A percentile compares a stretch with the other conserved stretches of the same genome.
These are phyloP conservation scores for Formicarius rufipectus DNA, from an alignment of 2,113 vertebrate species.

Conservation along the genomic window DNA sequence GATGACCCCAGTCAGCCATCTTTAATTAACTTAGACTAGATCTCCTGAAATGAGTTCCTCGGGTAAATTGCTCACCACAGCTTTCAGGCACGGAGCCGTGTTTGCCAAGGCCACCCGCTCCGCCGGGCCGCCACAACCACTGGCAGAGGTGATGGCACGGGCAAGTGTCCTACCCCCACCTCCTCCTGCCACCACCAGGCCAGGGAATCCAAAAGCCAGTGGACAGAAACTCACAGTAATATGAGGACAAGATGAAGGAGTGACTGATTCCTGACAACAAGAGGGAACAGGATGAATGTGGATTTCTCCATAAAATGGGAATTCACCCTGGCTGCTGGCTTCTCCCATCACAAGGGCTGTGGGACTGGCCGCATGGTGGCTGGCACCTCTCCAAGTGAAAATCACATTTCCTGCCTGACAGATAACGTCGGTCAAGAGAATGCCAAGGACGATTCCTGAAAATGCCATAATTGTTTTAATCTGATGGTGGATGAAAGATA, in stretches of 20 bases:
- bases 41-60: constrained; percentile 76
- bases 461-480: constrained; percentile 73
- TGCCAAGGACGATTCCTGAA: constrained; percentile 67
- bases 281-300: fast-evolving
- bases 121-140: neutral
- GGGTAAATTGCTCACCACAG: constrained; percentile 73
- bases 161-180: neutral
- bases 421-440: constrained; percentile 68
- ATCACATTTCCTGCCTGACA: constrained; percentile 70
- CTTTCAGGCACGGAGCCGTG: constrained; percentile 71
- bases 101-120: constrained; percentile 42
- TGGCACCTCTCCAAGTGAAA: constrained; percentile 56
- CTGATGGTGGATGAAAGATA: constrained; percentile 70
- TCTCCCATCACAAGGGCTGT: neutral
- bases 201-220: fast-evolving
- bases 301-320: neutral
- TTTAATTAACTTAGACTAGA: constrained; percentile 82
- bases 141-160: neutral
- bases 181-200: neutral
- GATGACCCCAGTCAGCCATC: constrained; percentile 80
- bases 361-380: neutral
- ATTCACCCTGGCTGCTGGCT: neutral
- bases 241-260: neutral
- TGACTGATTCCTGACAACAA: neutral
- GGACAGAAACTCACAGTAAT: neutral